Conservation (phyloP, 64 coral and sea anemone species). For the Catalaphyllia jardinei region DNA sequence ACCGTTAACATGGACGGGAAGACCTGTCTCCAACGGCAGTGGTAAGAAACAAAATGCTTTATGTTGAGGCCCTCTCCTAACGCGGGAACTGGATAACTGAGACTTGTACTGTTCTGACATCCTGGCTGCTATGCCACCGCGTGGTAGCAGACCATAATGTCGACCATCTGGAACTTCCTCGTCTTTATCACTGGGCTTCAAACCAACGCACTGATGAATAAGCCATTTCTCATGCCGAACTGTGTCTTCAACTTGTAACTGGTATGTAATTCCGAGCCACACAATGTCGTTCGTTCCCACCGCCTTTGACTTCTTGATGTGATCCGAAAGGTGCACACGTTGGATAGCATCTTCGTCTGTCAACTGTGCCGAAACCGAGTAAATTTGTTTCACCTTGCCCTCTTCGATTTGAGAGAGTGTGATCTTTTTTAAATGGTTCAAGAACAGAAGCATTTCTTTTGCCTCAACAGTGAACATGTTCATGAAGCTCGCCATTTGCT, state of each 20-base stretch:
- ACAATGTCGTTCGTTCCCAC: constrained; percentile 50
- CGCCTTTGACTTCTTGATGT: constrained; percentile 55
- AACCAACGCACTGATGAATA: constrained; percentile 68
- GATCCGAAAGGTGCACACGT: constrained; percentile 35
- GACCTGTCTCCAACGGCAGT: constrained; percentile 68
- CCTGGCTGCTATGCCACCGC: constrained; percentile 80
- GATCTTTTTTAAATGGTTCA: constrained; percentile 87
- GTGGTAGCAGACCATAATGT: constrained; percentile 78
- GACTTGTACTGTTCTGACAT: constrained; percentile 20
- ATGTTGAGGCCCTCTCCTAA: neutral
- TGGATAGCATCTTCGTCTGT: constrained; percentile 47
- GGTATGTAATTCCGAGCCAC: constrained; percentile 66
- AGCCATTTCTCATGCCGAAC: constrained; percentile 59
- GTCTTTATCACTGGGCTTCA: neutral
- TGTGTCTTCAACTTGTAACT: constrained; percentile 40
- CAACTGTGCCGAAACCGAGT: constrained; percentile 60
- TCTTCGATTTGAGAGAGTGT: constrained; percentile 74
- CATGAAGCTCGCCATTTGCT: constrained; percentile 14
- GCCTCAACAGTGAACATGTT: constrained; percentile 44
- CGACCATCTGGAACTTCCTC: constrained; percentile 71
- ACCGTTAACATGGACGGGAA: constrained; percentile 94
- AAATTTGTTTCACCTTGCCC: constrained; percentile 43
- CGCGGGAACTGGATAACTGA: too few relatives aligned
- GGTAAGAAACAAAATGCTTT: constrained; percentile 96
- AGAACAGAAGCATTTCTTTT: constrained; percentile 80